phyloP scores from a whole-genome alignment of 1,140 invertebrate species.

The Triops cancriformis region DNA sequence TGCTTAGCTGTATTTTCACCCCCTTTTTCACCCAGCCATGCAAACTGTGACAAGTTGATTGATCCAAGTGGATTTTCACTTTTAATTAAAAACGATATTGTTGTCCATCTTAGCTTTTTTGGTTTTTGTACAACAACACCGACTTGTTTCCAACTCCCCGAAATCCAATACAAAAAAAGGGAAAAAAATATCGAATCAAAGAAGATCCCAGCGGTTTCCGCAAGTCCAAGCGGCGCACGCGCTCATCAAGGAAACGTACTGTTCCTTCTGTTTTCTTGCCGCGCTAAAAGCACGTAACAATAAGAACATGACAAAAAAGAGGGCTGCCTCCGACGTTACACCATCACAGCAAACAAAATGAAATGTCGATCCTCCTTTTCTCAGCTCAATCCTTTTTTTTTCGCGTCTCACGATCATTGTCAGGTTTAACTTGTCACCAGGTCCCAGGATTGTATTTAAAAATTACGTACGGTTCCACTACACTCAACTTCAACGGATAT shows the following conservation, averaged over 20 bases:
- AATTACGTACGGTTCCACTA: constrained; percentile 2
- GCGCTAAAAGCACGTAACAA: not conserved
- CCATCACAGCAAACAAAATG: constrained; percentile 8
- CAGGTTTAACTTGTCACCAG: not conserved
- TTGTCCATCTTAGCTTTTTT: not conserved
- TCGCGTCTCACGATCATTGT: not conserved
- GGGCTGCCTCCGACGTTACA: not conserved
- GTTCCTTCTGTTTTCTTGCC: not conserved
- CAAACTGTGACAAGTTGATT: constrained; percentile 3
- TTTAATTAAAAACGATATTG: not conserved
- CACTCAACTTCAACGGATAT: not conserved
- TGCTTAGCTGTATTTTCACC: not conserved
- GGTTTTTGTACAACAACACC: constrained; percentile 1
- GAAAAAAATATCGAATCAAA: not conserved
- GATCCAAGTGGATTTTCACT: not conserved
- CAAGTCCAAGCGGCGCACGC: not conserved
- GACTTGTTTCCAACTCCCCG: not conserved
- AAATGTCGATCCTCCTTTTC: not conserved
- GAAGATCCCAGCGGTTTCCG: not conserved
- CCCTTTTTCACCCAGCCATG: not conserved
- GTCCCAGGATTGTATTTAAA: not conserved
- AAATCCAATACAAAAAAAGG: not conserved
- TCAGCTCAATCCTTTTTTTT: not conserved
- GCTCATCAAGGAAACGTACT: not conserved
- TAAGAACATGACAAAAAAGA: not conserved